phyloP scores from a whole-genome alignment of 1,140 invertebrate species.

The Drosophila chauvacae region DNA sequence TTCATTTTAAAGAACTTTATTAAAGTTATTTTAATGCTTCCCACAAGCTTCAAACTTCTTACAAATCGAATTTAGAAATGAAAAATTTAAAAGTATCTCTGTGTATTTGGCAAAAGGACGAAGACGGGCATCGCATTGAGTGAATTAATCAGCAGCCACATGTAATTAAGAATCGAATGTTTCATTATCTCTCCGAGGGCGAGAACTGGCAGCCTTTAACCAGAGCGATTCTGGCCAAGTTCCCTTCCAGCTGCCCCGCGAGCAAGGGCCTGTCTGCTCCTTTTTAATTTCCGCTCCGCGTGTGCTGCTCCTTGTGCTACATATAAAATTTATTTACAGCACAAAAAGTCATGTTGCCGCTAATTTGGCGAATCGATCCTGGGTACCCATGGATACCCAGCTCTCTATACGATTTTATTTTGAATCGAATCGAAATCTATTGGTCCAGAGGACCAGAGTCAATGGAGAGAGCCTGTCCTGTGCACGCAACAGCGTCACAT shows the following conservation, averaged over 20 bases:
- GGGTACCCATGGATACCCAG: constrained; percentile 4
- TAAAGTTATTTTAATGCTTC: too few species aligned
- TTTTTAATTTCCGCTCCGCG: constrained; percentile 60
- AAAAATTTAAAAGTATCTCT: not conserved
- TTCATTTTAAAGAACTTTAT: not conserved
- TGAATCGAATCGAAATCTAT: constrained; percentile 12
- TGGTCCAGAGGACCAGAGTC: not conserved
- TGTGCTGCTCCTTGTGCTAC: constrained; percentile 38
- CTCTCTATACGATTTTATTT: constrained; percentile 36
- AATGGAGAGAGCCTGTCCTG: constrained; percentile 19
- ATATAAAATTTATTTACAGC: constrained; percentile 55
- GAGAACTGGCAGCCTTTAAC: constrained; percentile 4
- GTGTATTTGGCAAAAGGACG: not conserved
- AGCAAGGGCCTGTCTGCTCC: constrained; percentile 23
- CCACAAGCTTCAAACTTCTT: not conserved
- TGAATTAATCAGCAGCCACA: constrained; percentile 44
- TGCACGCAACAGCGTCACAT: constrained; percentile 55
- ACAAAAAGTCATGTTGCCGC: constrained; percentile 64
- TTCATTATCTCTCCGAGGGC: constrained; percentile 31
- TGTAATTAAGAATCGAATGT: constrained; percentile 54
- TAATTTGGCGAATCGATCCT: constrained; percentile 61
- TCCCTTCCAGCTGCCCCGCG: constrained; percentile 12
- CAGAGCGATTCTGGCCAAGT: constrained; percentile 7
- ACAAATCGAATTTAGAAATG: not conserved
- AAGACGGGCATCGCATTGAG: constrained; percentile 20